Evolutionary conservation across 2,888 invertebrate species (phyloP).

Genomic region (Ganaspis brasiliensis): DNA sequence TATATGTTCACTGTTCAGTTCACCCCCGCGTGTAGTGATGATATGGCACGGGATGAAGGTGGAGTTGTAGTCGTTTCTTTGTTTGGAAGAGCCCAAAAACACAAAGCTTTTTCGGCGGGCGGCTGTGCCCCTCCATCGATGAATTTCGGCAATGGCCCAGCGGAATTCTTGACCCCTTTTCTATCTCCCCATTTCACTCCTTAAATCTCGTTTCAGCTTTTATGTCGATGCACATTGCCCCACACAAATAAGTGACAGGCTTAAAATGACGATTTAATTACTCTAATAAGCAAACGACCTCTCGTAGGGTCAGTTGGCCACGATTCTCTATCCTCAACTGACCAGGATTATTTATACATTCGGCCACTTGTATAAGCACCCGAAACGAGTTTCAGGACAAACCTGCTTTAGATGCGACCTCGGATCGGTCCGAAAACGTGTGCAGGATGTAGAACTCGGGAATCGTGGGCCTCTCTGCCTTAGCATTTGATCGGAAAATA

Average conservation of each 20-base stretch:
- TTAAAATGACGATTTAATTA: constrained; percentile 35
- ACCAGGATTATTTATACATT: constrained; percentile 39
- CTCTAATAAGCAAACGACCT: neutral
- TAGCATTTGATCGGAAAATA: constrained; percentile 29
- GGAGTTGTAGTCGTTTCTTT: constrained; percentile 20
- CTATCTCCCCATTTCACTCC: neutral
- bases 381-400: constrained; percentile 38
- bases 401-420: constrained; percentile 40
- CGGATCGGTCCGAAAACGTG: constrained; percentile 22
- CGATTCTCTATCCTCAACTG: neutral
- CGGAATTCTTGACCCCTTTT: neutral
- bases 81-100: constrained; percentile 2
- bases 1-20: constrained; percentile 38
- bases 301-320: constrained; percentile 18
- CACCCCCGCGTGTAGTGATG: constrained; percentile 15
- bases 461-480: neutral
- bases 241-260: neutral
- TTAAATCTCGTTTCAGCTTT: too few relatives aligned
- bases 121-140: neutral
- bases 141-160: neutral
- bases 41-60: neutral
- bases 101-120: neutral
- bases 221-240: too few relatives aligned
- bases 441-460: constrained; percentile 27
- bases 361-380: constrained; percentile 39